Base-by-base conservation (phyloP, 2,888 invertebrate genomes). In the Sialis fuliginosa region DNA sequence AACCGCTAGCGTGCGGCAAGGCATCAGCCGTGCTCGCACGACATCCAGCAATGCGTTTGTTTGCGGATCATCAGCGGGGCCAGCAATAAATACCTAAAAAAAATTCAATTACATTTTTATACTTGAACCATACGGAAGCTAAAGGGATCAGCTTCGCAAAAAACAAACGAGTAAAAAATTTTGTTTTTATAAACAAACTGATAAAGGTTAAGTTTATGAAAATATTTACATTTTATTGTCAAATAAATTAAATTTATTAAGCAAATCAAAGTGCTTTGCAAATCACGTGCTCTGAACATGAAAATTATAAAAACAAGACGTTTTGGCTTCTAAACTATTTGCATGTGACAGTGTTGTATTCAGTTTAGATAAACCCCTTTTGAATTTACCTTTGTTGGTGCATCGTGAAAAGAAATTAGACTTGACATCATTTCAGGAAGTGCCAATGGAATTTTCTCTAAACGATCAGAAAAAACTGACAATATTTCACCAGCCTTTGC, bases 341-440 rank as follows among this genome's bases (percentile, higher is more conserved):
- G 22, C 22, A 2, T 4, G 4, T 22, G 22, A 22, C 22, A 22
- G 22, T 22, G 22, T 22, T 2, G 22, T 22, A 22, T 22, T 22
- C 22, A 22, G 22, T 22, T 22, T 22, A 22, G 4, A 22, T 22
- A 22, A 22, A 22, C 22, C 22, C 4, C 35, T 35, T n/a, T 9
- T 6, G 2, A 10, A 47, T 55, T 54, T 58, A 85, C 86, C 77
- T 85, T 83, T n/a, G 79, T 81, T 7, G 79, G 77, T 1, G 78
- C 74, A 55, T 79, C 75, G 50, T 74, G 72, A 56, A 75, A 78
- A 52, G 79, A 71, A 67, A 84, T 72, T 30, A 85, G 68, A 0
- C 79, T 81, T 1, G 79, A 78, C 52, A 78, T 71, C 79, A 90
- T 79, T 63, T 84, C 80, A 0, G 89, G 85, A 44, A 88, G 61